A percentile compares a stretch with the other conserved stretches of the same genome.
Evolutionary conservation across 1,140 invertebrate genomes (phyloP).

Genomic region (Brachionus calyciflorus): DNA sequence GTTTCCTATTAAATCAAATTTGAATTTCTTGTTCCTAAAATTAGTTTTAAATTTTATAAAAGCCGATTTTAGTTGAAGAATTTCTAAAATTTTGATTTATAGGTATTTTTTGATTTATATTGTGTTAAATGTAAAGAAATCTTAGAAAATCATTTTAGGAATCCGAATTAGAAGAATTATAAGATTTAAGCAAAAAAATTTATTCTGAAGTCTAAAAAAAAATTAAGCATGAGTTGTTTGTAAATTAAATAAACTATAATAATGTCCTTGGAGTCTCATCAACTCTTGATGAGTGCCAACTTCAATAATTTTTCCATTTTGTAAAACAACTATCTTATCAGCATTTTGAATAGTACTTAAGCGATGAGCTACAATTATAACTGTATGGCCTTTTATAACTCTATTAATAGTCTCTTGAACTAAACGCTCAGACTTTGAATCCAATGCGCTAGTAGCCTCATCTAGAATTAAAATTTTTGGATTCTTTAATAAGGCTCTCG

Average conservation of each 20-base stretch:
- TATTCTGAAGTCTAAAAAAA: too few relatives aligned
- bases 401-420: constrained; percentile 60
- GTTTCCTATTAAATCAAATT: too few relatives aligned
- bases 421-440: constrained; percentile 75
- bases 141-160: too few relatives aligned
- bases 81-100: too few relatives aligned
- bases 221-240: neutral
- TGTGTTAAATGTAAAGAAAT: too few relatives aligned
- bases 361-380: constrained; percentile 63
- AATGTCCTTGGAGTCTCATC: constrained; percentile 48
- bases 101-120: too few relatives aligned
- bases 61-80: too few relatives aligned
- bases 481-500: constrained; percentile 79
- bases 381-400: constrained; percentile 59
- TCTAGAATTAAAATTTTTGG: constrained; percentile 80
- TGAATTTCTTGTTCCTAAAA: too few relatives aligned
- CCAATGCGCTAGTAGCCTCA: constrained; percentile 84
- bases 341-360: constrained; percentile 65
- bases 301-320: constrained; percentile 63
- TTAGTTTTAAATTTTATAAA: too few relatives aligned
- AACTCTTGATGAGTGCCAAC: constrained; percentile 63
- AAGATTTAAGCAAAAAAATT: too few relatives aligned
- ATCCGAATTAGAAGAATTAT: too few relatives aligned
- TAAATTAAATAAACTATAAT: constrained; percentile 35
- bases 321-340: constrained; percentile 64